Base-by-base conservation (phyloP, 1,140 invertebrate species). In the Tetramorium parvispinum region DNA sequence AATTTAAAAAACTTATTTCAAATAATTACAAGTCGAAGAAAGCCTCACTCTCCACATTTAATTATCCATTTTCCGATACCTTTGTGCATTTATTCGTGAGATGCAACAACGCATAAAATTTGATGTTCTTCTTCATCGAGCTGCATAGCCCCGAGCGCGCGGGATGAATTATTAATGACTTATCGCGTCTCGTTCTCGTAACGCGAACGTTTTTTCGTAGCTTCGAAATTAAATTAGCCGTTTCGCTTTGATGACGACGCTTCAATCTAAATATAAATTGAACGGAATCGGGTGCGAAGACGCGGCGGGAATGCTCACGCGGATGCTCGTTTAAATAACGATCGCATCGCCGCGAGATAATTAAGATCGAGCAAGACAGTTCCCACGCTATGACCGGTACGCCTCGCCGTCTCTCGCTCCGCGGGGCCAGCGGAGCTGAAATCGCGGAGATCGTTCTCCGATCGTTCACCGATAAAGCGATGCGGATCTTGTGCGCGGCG, bases 391-490 rank as follows among this genome's bases (percentile, higher is more conserved):
- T 27, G 63, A 21, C 40, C 66, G 37, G 37, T 32, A 18, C 43
- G 2, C 21, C 51, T 24, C 59, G 66, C 61, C 40, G 53, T 85
- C 18, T 43, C 24, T 57, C 24, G 81, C 24, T 32, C n/a, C 66
- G 37, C 37, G 59, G 57, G 46, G 7, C 32, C 32, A 32, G 32
- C 32, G 32, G 83, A 86, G 63, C 61, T 89, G 81, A 82, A 68
- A 49, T 49, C 65, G 59, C 51, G 66, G 55, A 71, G 88, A 87
- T 89, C 83, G 21, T 71, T 83, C 65, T 59, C 68, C 71, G 87
- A 89, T 78, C 83, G 21, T 71, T 83, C 65, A 65, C 68, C 71
- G 87, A 89, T 78, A 53, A 77, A 27, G 75, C 13, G 73, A 51
- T 76, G 51, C 37, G 66, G 46, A 76, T 85, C 78, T 59, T 53